Base-by-base conservation (phyloP, 1,140 invertebrate genomes). In the Pristionchus pacificus region DNA sequence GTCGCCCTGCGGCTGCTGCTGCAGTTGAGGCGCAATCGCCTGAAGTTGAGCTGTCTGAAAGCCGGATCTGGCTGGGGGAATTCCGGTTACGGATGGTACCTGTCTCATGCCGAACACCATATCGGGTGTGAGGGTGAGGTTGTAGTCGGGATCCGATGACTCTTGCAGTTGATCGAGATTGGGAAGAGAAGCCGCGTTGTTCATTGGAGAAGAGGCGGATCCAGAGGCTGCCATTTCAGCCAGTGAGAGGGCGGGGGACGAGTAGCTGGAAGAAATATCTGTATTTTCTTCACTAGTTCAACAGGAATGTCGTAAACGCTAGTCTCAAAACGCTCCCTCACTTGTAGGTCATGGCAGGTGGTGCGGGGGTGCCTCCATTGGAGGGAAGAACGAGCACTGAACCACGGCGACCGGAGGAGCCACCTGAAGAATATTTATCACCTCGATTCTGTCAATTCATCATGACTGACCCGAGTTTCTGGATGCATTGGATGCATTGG, bases 81-180 rank as follows among this genome's bases (percentile, higher is more conserved):
- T n/a, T n/a, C n/a, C n/a, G n/a, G n/a, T n/a, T n/a, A n/a, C n/a
- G 60, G 19, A 25, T 6, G n/a, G 29, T 19, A 27, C 27, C 31
- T 19, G 1, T 2, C 6, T 15, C 49, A 57, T 10, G 68, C 71
- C 71, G 25, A 73, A 57, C 57, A 79, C 82, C 38, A 66, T 80
- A 31, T 82, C 82, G 10, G 74, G 74, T 19, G 80, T 82, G 13
- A 82, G 74, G 10, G 80, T 82, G 2, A 80, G 64, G 65, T 82
- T 82, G 63, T 82, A 82, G 57, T 82, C 82, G 15, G 80, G 82
- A 70, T 82, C 80, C 19, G 77, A 49, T 6, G 38, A 84, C 32
- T 78, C 76, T 2, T 28, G 25, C 61, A 78, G 65, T 24, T 60
- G 31, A 25, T 72, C 71, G 1, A 75, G 61, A 63, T 75, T 75